phyloP scores from a whole-genome alignment of 2,797 vertebrate genomes.

The Dipus sagitta region DNA sequence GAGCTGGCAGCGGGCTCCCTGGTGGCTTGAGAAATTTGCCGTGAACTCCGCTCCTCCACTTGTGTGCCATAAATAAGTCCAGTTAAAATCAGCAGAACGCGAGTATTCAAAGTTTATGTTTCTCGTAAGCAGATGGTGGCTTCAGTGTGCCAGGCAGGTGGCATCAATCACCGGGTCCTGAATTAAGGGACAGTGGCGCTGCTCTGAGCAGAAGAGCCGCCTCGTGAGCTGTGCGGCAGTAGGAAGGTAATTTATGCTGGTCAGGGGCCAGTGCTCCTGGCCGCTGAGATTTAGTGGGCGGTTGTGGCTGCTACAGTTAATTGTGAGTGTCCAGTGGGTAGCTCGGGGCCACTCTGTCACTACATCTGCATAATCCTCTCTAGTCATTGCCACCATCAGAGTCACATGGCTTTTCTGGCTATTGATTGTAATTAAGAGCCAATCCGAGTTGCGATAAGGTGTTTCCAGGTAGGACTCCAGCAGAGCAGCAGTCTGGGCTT shows the following conservation, averaged over 20 bases:
- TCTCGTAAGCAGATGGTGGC: constrained; percentile 78
- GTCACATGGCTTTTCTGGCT: constrained; percentile 79
- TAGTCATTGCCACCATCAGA: constrained; percentile 1
- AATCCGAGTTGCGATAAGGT: constrained; percentile 74
- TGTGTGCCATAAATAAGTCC: constrained; percentile 79
- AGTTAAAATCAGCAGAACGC: constrained; percentile 78
- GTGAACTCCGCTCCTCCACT: background rate
- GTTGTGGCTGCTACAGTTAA: background rate
- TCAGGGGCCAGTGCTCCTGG: constrained; percentile 66
- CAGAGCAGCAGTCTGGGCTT: background rate
- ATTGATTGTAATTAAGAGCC: constrained; percentile 84
- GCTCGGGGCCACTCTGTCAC: background rate
- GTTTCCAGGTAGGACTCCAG: background rate
- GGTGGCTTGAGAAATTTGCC: constrained; percentile 13
- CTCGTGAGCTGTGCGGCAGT: constrained; percentile 63
- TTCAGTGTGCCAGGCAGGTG: constrained; percentile 54
- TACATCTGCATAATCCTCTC: constrained; percentile 77
- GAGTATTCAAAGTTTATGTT: constrained; percentile 73
- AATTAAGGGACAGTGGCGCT: constrained; percentile 79
- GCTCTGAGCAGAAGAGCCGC: constrained; percentile 71
- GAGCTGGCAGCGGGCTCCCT: constrained; percentile 19
- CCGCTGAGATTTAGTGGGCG: constrained; percentile 70
- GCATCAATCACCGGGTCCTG: constrained; percentile 80
- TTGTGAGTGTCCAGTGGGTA: background rate
- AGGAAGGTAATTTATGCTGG: constrained; percentile 84